Conservation (phyloP, 2,888 invertebrate species). For the Nebria salina region DNA sequence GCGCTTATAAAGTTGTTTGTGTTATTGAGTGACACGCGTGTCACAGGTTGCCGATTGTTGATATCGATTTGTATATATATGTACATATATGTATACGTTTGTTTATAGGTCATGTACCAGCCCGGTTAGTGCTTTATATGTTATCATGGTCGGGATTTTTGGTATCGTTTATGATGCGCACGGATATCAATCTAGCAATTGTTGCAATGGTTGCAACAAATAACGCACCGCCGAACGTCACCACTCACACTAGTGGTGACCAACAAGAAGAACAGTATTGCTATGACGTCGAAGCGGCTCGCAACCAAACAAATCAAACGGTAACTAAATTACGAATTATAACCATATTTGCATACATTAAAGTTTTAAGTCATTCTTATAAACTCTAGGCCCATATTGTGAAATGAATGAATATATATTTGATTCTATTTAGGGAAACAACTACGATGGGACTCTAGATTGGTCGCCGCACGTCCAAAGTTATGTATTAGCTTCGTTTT, state of each 20-base stretch:
- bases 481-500: constrained; percentile 74
- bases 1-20: too few species aligned
- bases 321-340: background rate
- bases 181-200: constrained; percentile 76
- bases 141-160: constrained; percentile 78
- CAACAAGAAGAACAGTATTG: constrained; percentile 55
- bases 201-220: constrained; percentile 70
- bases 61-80: too few species aligned
- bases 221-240: constrained; percentile 50
- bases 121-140: constrained; percentile 75
- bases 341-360: background rate
- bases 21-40: too few species aligned
- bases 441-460: constrained; percentile 68
- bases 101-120: constrained; percentile 66
- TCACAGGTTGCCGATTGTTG: too few species aligned
- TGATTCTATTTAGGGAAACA: constrained; percentile 48
- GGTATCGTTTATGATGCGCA: constrained; percentile 81
- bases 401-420: background rate
- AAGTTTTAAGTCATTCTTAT: too few species aligned
- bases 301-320: constrained; percentile 14
- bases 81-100: background rate
- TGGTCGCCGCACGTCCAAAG: constrained; percentile 74
- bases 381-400: too few species aligned
- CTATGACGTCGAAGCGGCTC: constrained; percentile 53
- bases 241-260: constrained; percentile 21